A percentile compares a stretch with the other conserved stretches of the same genome.
These are phyloP conservation scores for Ara ararauna DNA, from an alignment of 2,797 vertebrate species.

Conservation along the genomic window DNA sequence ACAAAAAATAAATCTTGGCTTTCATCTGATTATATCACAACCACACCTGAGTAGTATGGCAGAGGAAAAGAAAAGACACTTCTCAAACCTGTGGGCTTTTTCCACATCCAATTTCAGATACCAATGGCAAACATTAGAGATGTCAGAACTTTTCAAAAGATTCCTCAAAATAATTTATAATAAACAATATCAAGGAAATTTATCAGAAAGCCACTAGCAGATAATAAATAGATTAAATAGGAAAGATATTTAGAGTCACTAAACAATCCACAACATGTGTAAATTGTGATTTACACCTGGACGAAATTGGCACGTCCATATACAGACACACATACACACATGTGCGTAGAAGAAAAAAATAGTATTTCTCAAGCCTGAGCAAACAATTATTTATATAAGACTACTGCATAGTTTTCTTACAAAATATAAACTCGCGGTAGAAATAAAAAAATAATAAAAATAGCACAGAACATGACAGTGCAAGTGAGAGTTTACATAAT, in stretches of 20 bases:
- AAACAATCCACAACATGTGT: neutral
- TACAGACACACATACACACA: accelerated
- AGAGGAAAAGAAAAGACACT: neutral
- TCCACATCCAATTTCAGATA: neutral
- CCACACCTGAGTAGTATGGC: neutral
- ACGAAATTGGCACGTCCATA: neutral
- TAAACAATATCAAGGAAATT: neutral
- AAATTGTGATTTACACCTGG: neutral
- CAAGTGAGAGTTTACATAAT: neutral
- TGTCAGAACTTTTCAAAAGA: neutral
- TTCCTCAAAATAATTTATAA: neutral
- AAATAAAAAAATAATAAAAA: neutral
- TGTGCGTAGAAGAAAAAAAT: neutral
- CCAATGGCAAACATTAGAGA: neutral
- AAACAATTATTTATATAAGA: neutral
- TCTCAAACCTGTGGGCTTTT: neutral
- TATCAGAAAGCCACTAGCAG: neutral
- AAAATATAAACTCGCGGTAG: neutral
- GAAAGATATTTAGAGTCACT: neutral
- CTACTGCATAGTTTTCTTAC: neutral
- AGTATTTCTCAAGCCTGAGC: neutral
- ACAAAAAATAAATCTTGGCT: neutral
- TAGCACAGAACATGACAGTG: neutral
- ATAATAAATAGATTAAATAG: neutral
- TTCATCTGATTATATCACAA: neutral